These are phyloP conservation scores for Thalassarche chlororhynchos DNA, from an alignment of 2,113 vertebrate genomes.

Conservation along the genomic window DNA sequence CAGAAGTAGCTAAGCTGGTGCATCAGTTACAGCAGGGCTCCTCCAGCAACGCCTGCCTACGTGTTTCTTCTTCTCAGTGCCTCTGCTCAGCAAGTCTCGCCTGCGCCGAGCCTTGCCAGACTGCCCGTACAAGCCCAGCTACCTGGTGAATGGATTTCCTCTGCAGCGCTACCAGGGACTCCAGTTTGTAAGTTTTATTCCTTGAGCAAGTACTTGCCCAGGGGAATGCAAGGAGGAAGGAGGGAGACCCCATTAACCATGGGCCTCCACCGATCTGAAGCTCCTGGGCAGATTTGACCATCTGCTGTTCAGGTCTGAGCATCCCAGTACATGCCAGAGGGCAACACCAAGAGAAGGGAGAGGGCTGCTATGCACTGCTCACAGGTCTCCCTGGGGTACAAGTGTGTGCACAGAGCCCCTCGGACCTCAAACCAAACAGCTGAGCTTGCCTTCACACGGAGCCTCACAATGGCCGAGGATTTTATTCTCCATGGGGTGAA, in stretches of 20 bases:
- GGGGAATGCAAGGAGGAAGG: background rate
- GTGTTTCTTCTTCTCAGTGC: conserved; percentile 74
- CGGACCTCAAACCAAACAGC: background rate
- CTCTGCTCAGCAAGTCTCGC: conserved; percentile 78
- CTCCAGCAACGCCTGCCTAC: background rate
- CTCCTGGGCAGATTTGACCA: background rate
- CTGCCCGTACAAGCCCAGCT: conserved; percentile 90
- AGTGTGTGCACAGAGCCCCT: background rate
- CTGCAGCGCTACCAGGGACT: conserved; percentile 92
- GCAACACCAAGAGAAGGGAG: background rate
- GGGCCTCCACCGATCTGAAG: background rate
- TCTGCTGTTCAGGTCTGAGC: background rate
- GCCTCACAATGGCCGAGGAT: background rate
- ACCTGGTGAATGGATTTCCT: conserved; percentile 82
- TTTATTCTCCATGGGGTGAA: background rate
- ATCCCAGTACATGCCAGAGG: background rate
- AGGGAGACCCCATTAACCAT: background rate
- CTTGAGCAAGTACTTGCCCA: background rate
- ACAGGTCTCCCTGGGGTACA: background rate
- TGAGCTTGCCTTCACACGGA: background rate
- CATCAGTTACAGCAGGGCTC: background rate
- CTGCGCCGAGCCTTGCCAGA: conserved; percentile 82
- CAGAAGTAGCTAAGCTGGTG: background rate
- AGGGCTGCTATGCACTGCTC: background rate
- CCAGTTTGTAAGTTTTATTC: conserved; percentile 85